Evolutionary conservation across 2,797 vertebrate genomes (phyloP).

Genomic region (Tadarida brasiliensis): DNA sequence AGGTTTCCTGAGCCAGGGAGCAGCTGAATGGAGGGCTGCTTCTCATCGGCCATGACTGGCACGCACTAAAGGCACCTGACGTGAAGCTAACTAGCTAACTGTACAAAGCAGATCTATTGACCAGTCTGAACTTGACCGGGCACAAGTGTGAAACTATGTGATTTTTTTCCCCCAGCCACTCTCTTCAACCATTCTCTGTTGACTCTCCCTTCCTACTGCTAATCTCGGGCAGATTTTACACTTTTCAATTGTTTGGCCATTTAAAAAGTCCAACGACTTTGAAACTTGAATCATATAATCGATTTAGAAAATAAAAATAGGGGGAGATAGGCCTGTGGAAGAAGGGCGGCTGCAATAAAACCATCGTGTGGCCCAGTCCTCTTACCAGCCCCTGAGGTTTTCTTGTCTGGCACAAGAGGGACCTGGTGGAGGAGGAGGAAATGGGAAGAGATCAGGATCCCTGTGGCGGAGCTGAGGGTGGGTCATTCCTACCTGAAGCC

Average conservation of each 20-base stretch:
- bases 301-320: neutral
- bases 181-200: neutral
- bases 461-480: neutral
- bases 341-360: neutral
- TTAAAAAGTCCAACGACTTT: neutral
- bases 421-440: neutral
- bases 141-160: neutral
- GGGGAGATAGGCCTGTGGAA: neutral
- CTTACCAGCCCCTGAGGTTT: neutral
- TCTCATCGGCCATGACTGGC: neutral
- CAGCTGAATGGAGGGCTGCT: neutral
- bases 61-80: neutral
- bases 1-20: neutral
- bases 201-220: neutral
- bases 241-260: neutral
- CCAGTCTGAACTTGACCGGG: neutral
- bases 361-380: rapidly evolving
- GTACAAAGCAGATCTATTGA: neutral
- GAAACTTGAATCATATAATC: neutral
- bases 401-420: neutral
- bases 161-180: neutral
- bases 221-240: neutral
- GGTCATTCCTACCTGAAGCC: neutral
- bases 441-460: neutral
- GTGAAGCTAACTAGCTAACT: neutral